Base-by-base conservation (phyloP, 1,140 invertebrate species). In the Drosophila carrolli region DNA sequence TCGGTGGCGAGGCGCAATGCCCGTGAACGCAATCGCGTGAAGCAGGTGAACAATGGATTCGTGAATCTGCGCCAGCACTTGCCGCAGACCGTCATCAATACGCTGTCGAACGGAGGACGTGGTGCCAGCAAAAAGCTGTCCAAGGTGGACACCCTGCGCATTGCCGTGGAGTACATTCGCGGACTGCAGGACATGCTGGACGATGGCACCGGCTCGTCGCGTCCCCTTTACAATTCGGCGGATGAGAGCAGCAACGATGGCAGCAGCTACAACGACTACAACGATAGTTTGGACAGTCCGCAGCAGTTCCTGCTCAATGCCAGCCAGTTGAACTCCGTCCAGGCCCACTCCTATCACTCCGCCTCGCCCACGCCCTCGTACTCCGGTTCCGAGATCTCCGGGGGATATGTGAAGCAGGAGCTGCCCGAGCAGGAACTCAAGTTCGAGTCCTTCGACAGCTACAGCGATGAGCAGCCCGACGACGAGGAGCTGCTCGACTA, bases 11-110 rank as follows among this genome's bases (percentile, higher is more conserved):
- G 97, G 56, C 94, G 98, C 74, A 99, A 99, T 93, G 98, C 98
- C 14, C 94, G 98, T 0, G 98, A 99, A 93, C 93, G 98, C 58
- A 99, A 99, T 92, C 95, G 98, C 51, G 98, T 99, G n/a, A 98
- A 98, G 93, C 96, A 98, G 94, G 97, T 98, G 72, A 99, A 99
- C 94, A 97, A 98, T 79, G 97, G 97, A 50, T 98, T 98, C 92
- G 96, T 97, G 7, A 97, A 96, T 19, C 93, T 98, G 2, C 94
- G 97, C 7, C 96, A 97, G 73, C 97, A 98, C 83, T 96, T 98
- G 71, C 97, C 97, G 0, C 94, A 95, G 55, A 95, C 94, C 48
- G 95, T 97, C 1, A 95, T 95, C 23, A 95, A 95, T 76, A 96
- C 95, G 51, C 94, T 97, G 44, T 94, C 94, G 5, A 94, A 94